Base-by-base conservation (phyloP, 2,888 invertebrate genomes). In the Eilema sororculum region DNA sequence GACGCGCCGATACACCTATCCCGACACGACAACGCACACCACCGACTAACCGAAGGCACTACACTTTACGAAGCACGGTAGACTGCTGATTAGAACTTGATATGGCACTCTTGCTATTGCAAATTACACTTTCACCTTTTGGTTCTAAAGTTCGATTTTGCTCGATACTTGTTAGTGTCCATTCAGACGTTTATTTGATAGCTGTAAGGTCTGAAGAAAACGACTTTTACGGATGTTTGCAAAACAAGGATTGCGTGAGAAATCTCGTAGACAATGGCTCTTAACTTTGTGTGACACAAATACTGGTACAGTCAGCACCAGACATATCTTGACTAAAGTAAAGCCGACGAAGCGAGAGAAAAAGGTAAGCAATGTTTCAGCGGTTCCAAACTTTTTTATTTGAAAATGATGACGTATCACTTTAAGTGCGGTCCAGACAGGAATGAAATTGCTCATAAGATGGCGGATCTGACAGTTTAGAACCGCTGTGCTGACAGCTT, bases 1-100 rank as follows among this genome's bases (percentile, higher is more conserved):
- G 86, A 87, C 89, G 89, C 87, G 80, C 87, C 88, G 83, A 86
- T 80, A 85, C 88, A 87, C 93, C 93, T 90, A 93, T 93, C 88
- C 87, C 93, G 89, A 86, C 86, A 88, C 89, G 73, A 87, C 81
- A 78, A 81, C 16, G 3, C 71, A 76, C 81, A 72, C 77, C 75
- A 75, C 78, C 46, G 8, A 67, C 60, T 60, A 52, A 60, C 52
- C 58, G n/a, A 28, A 33, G 20, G 16, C 46, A 57, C 25, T 46
- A 46, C 67, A 59, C 30, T n/a, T 24, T 58, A 12, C 16, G 5
- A 60, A 65, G 65, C 20, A 20, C 28, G 9, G 16, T 10, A 10
- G 37, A 59, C 58, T 25, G 22, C 6, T 58, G 56, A 22, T 20
- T 41, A 9, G 24, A 22, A 9, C 5, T 16, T 13, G 28, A 57